phyloP scores from a whole-genome alignment of 2,113 vertebrate species.

The Mesitornis unicolor region DNA sequence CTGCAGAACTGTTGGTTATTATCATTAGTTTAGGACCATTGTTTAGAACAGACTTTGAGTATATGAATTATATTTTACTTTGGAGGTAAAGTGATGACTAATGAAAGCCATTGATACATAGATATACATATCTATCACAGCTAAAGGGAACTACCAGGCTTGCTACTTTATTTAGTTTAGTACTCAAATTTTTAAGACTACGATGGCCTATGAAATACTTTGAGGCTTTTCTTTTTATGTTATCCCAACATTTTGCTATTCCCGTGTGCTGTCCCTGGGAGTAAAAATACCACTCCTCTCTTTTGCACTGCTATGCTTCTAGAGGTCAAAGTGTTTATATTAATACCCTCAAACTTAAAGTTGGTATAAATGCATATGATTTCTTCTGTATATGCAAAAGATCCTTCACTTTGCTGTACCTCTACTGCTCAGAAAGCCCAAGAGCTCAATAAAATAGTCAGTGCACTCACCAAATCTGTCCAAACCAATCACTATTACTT shows the following conservation, averaged over 20 bases:
- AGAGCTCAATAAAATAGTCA: neutral
- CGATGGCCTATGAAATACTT: neutral
- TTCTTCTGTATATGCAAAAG: neutral
- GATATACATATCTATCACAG: neutral
- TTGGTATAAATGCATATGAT: neutral
- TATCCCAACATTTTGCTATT: neutral
- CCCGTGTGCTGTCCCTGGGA: neutral
- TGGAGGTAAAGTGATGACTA: neutral
- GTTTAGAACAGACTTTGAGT: neutral
- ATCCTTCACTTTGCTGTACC: neutral
- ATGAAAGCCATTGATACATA: neutral
- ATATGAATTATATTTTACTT: neutral
- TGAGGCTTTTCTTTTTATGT: neutral
- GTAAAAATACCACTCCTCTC: neutral
- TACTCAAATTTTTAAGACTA: neutral
- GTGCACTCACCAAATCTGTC: neutral
- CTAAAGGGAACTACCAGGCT: neutral
- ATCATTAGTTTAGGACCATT: neutral
- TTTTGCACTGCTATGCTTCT: neutral
- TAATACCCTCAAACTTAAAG: neutral
- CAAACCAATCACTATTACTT: neutral
- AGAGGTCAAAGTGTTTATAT: neutral
- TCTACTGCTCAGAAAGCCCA: neutral
- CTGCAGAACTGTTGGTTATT: neutral
- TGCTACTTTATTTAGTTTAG: neutral